These are phyloP conservation scores for Anabacerthia variegaticeps DNA, from an alignment of 2,797 vertebrate genomes.

Conservation along the genomic window DNA sequence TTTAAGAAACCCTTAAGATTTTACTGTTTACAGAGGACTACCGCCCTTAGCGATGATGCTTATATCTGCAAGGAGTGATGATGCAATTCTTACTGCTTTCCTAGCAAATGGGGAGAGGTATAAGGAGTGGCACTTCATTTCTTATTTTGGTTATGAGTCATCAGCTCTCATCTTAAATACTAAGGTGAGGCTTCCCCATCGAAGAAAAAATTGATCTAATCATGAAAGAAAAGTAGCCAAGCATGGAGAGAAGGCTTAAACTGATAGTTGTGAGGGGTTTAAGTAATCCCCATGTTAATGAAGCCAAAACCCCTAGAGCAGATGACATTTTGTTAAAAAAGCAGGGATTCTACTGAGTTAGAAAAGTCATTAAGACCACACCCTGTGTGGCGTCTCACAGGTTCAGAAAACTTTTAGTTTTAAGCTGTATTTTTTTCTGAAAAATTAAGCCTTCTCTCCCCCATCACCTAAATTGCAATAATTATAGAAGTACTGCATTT, in stretches of 20 bases:
- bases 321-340: not conserved
- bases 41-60: accelerated
- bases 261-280: not conserved
- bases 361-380: not conserved
- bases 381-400: not conserved
- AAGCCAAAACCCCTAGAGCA: not conserved
- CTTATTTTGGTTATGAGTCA: slow-evolving; percentile 28
- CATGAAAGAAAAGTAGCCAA: not conserved
- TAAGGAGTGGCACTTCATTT: slow-evolving; percentile 4
- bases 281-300: not conserved
- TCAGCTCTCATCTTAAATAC: not conserved
- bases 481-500: not conserved
- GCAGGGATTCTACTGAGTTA: not conserved
- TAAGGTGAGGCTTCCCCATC: not conserved
- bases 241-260: not conserved
- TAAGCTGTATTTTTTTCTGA: not conserved
- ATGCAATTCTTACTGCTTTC: not conserved
- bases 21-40: not conserved
- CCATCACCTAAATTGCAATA: not conserved
- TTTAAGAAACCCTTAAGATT: not conserved
- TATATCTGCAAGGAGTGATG: not conserved
- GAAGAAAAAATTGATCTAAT: not conserved
- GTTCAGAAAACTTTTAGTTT: not conserved
- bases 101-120: not conserved
- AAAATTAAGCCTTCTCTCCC: not conserved